These are phyloP conservation scores for Homalodisca vitripennis DNA, from an alignment of 1,140 invertebrate species.

Conservation along the genomic window DNA sequence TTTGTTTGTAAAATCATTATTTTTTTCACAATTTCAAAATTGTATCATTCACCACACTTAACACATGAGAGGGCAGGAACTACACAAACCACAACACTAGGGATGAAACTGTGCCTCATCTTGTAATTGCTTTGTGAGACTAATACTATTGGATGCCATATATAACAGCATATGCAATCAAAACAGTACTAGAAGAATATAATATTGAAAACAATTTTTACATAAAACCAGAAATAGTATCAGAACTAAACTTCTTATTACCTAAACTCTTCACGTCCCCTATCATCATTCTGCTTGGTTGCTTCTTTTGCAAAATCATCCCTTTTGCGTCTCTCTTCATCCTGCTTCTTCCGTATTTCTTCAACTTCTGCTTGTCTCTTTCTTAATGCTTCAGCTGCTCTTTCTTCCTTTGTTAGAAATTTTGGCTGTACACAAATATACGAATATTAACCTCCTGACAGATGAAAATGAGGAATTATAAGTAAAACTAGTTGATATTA, in stretches of 20 bases:
- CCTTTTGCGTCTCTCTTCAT: conserved; percentile 68
- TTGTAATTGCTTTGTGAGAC: too few species aligned
- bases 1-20: too few species aligned
- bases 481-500: too few species aligned
- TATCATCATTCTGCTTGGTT: conserved; percentile 45
- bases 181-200: background rate
- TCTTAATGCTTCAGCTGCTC: conserved; percentile 84
- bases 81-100: too few species aligned
- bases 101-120: too few species aligned
- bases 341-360: conserved; percentile 60
- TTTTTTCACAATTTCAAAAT: too few species aligned
- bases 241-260: conserved; percentile 33
- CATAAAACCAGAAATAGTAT: background rate
- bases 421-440: conserved; percentile 66
- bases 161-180: background rate
- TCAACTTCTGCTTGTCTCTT: conserved; percentile 85
- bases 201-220: background rate
- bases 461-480: too few species aligned
- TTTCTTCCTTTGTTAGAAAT: conserved; percentile 95
- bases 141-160: too few species aligned
- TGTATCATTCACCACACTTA: too few species aligned
- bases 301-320: conserved; percentile 57
- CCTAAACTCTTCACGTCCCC: conserved; percentile 36
- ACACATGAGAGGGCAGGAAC: too few species aligned
- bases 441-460: too few species aligned